Percentiles rank a stretch among this genome's conserved stretches.
Evolutionary conservation across 2,797 vertebrate genomes (phyloP).

Genomic region (Spinus olivaceus): DNA sequence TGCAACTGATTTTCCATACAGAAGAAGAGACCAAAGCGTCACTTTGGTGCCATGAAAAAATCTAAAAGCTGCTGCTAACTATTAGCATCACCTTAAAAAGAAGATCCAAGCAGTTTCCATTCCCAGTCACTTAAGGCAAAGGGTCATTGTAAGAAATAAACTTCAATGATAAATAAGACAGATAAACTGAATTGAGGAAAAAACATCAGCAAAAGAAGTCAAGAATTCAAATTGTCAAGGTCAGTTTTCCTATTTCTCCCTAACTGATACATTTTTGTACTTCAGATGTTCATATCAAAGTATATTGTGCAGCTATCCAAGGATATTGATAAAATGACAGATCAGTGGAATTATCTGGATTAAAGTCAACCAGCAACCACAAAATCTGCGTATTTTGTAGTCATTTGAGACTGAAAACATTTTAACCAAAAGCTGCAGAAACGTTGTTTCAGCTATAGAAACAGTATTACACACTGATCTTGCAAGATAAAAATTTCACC

Average conservation of each 20-base stretch:
- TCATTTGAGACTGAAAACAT: background rate
- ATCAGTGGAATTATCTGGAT: background rate
- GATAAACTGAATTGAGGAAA: background rate
- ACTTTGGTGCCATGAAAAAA: background rate
- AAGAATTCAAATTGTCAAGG: background rate
- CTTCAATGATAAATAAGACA: background rate
- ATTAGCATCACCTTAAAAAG: background rate
- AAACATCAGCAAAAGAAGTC: background rate
- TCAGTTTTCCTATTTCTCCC: background rate
- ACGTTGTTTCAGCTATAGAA: background rate
- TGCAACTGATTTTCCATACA: background rate
- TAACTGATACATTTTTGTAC: background rate
- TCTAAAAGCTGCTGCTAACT: background rate
- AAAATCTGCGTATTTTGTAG: fast-evolving
- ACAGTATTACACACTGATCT: fast-evolving
- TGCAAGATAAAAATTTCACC: background rate
- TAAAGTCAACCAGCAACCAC: background rate
- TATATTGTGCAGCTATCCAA: background rate
- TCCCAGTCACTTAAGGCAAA: background rate
- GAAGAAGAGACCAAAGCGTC: background rate
- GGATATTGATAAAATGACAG: background rate
- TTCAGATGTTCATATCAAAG: background rate
- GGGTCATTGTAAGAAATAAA: background rate
- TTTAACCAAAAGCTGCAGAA: background rate
- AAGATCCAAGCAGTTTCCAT: background rate